Evolutionary conservation across 2,888 invertebrate genomes (phyloP), one percentile per base, ranked within the genome.

Genomic region (Alitta virens): DNA sequence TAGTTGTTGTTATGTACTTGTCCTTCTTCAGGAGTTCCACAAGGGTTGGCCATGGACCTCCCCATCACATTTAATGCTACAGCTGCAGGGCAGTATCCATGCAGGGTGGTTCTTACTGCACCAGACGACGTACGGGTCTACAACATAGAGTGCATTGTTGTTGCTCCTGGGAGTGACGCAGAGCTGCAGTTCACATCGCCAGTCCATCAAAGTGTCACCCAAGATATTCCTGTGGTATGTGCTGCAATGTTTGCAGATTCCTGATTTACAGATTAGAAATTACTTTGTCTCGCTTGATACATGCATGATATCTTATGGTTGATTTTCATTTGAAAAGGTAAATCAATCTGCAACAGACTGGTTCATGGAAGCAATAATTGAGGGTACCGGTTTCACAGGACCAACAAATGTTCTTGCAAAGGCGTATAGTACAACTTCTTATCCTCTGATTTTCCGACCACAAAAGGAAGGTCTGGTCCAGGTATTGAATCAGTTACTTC

Each of bases 171-270:
- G 59, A 75, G 72, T 63, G 73, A 72, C 14, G 76, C 82, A n/a
- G 73, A 77, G 62, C 65, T 82, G n/a, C 72, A 75, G 56, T 81
- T 82, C 64, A 63, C 69, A 33, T 69, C 78, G 24, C 78, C 80
- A 0, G 78, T 82, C 3, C 77, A 79, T 60, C 76, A 81, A 67
- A 70, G 75, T 60, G 68, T 80, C 42, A 71, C 74, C 12, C 82
- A 82, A 68, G 71, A 78, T 60, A 78, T 82, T 50, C 82, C 82
- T 2, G 71, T 82, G 53, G 81, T 81, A 73, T 73, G 78, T 71
- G 24, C n/a, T n/a, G n/a, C n/a, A n/a, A n/a, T n/a, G n/a, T n/a
- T n/a, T n/a, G n/a, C n/a, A n/a, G n/a, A n/a, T n/a, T n/a, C n/a
- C n/a, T n/a, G n/a, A n/a, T n/a, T n/a, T n/a, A n/a, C n/a, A n/a